A percentile compares a stretch with the other conserved stretches of the same genome.
Evolutionary conservation across 2,888 invertebrate genomes (phyloP).

Genomic region (Phlogophora meticulosa): DNA sequence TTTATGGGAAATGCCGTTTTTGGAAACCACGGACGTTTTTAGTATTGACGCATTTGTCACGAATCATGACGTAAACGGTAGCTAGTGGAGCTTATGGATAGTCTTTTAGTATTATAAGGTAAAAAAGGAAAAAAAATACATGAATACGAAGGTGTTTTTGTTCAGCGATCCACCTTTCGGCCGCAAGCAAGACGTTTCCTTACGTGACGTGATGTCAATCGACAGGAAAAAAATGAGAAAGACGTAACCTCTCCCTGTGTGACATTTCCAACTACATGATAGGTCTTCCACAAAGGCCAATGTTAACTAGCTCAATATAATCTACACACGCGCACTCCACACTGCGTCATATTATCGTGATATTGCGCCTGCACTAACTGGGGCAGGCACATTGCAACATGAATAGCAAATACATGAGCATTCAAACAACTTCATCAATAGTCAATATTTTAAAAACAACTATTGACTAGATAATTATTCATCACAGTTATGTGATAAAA

Average conservation of each 20-base stretch:
- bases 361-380: constrained; percentile 67
- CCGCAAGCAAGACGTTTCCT: background rate
- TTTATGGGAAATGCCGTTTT: constrained; percentile 23
- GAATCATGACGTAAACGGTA: constrained; percentile 19
- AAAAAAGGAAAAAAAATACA: background rate
- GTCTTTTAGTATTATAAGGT: background rate
- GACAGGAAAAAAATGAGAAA: background rate
- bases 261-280: constrained; percentile 9
- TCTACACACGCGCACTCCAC: constrained; percentile 44
- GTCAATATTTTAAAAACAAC: constrained; percentile 12
- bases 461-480: background rate
- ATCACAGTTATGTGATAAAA: constrained; percentile 14
- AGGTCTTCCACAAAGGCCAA: constrained; percentile 30
- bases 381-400: constrained; percentile 64
- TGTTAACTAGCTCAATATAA: constrained; percentile 47
- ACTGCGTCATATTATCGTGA: constrained; percentile 58
- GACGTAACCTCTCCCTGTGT: background rate
- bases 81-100: background rate
- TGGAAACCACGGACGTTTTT: constrained; percentile 14
- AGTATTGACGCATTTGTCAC: no score
- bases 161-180: background rate
- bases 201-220: background rate
- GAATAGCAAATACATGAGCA: constrained; percentile 49
- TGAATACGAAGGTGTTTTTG: constrained; percentile 1
- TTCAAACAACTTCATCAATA: constrained; percentile 30